A percentile compares a stretch with the other conserved stretches of the same genome.
phyloP scores from a whole-genome alignment of 2,113 vertebrate genomes.

The Epinephelus fuscoguttatus region DNA sequence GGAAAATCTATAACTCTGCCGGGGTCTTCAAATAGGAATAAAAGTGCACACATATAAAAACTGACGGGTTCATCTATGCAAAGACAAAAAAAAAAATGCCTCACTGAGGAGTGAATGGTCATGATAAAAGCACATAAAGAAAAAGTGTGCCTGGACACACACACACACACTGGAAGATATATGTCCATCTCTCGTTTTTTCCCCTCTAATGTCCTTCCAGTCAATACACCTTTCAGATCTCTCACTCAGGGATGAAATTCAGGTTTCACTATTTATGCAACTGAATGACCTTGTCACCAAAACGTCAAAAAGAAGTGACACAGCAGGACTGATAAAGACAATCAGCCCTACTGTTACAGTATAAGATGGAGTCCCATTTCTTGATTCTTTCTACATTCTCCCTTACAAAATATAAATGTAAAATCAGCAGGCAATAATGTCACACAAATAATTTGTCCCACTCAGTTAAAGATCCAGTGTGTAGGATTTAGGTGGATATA shows the following conservation, averaged over 20 bases:
- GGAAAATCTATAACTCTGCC: conserved; percentile 1
- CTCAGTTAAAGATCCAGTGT: too few species aligned
- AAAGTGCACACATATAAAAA: not conserved
- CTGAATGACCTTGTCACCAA: not conserved
- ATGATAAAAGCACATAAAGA: not conserved
- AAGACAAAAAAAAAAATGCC: not conserved
- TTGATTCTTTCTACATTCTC: too few species aligned
- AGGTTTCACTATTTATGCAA: conserved; percentile 36
- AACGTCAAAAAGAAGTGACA: conserved; percentile 14
- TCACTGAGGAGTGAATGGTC: not conserved
- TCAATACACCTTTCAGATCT: conserved; percentile 6
- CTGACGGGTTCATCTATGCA: not conserved
- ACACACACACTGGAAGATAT: not conserved
- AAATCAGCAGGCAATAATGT: too few species aligned
- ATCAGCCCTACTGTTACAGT: not conserved
- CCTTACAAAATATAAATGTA: too few species aligned
- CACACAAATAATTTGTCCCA: too few species aligned
- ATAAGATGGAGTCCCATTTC: too few species aligned
- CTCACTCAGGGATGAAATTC: conserved; percentile 38
- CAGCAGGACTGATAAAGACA: conserved; percentile 14
- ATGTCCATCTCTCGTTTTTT: not conserved
- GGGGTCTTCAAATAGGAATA: not conserved
- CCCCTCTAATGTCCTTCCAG: not conserved
- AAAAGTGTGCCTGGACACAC: not conserved
- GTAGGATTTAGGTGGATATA: too few species aligned